Evolutionary conservation across 2,888 invertebrate genomes (phyloP).

Genomic region (Tanytarsus gracilentus): DNA sequence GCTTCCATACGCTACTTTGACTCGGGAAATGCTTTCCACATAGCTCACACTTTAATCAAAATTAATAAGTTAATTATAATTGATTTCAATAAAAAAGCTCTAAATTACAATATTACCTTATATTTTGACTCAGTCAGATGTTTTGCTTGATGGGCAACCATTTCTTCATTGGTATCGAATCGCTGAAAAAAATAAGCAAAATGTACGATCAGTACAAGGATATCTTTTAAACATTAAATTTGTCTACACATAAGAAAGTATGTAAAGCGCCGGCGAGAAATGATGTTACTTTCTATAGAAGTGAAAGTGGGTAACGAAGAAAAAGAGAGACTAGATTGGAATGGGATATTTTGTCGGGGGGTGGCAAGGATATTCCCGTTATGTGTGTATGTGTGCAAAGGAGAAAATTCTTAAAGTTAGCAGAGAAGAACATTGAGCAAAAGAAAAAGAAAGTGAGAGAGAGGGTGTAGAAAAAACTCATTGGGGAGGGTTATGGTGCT

Average conservation of each 20-base stretch:
- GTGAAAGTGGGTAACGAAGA: neutral
- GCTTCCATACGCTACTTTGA: conserved; percentile 30
- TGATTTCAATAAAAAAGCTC: no score
- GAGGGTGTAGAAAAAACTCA: neutral
- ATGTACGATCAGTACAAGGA: no score
- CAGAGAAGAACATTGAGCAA: neutral
- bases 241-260: no score
- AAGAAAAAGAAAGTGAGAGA: neutral
- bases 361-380: neutral
- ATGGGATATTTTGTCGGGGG: neutral
- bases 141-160: conserved; percentile 30
- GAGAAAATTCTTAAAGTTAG: neutral
- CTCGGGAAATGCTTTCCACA: conserved; percentile 30
- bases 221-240: no score
- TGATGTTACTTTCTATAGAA: no score
- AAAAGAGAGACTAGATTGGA: neutral
- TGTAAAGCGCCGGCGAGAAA: no score
- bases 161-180: conserved; percentile 30
- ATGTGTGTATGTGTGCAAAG: neutral
- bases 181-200: conserved; percentile 14
- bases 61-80: no score
- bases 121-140: conserved; percentile 29
- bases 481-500: no score
- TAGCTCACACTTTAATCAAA: conserved; percentile 24
- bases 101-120: no score